phyloP scores from a whole-genome alignment of 2,113 vertebrate species.

The Hemibagrus wyckioides region DNA sequence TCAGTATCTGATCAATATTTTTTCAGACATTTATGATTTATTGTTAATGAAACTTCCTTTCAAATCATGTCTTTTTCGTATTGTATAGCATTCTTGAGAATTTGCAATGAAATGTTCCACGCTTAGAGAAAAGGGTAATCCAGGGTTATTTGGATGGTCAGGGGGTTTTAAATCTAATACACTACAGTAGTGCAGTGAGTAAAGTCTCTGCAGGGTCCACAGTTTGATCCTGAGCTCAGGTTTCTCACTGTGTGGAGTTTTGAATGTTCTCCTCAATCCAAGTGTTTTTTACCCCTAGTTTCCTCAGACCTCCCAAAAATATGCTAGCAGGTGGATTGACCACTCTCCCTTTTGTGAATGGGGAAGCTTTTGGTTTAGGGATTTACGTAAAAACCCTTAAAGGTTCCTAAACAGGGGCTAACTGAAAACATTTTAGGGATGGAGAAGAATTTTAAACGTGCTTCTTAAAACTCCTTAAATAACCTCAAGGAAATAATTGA shows the following conservation, averaged over 20 bases:
- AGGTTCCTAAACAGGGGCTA: not conserved
- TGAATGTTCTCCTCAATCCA: not conserved
- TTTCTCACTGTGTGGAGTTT: not conserved
- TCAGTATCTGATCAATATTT: not conserved
- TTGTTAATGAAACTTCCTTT: not conserved
- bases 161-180: not conserved
- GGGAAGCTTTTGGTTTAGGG: not conserved
- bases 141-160: not conserved
- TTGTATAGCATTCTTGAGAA: not conserved
- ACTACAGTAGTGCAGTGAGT: not conserved
- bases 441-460: not conserved
- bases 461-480: not conserved
- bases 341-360: not conserved
- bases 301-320: not conserved
- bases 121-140: not conserved
- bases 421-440: too few relatives aligned
- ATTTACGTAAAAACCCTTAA: not conserved
- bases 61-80: not conserved
- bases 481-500: not conserved
- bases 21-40: not conserved
- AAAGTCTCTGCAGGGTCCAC: not conserved
- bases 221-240: not conserved
- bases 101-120: not conserved
- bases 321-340: not conserved
- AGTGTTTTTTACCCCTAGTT: too few relatives aligned